A percentile compares a stretch with the other conserved stretches of the same genome.
phyloP scores from a whole-genome alignment of 2,888 invertebrate genomes.

The Dryococelus australis region DNA sequence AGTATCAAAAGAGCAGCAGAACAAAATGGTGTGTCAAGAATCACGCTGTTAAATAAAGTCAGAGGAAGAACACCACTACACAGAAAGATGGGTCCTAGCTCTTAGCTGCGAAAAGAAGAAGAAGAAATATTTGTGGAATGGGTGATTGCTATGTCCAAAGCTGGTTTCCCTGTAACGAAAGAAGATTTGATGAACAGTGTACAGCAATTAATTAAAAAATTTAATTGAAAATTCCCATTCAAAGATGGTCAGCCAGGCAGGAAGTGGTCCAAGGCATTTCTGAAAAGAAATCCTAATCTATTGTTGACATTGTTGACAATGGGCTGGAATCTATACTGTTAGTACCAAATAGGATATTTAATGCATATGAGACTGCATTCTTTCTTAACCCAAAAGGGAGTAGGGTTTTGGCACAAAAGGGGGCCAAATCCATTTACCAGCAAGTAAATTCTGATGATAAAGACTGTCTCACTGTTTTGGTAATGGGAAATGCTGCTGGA shows the following conservation, averaged over 20 bases:
- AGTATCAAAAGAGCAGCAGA: too few relatives aligned
- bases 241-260: slow-evolving; percentile 45
- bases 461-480: slow-evolving; percentile 25
- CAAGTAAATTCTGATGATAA: slow-evolving; percentile 44
- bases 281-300: slow-evolving; percentile 53
- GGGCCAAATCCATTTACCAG: slow-evolving; percentile 40
- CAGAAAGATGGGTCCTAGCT: not conserved
- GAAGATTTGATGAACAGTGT: slow-evolving; percentile 23
- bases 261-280: slow-evolving; percentile 54
- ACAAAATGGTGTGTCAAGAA: too few relatives aligned
- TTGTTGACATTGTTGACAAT: slow-evolving; percentile 49
- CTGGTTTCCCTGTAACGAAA: slow-evolving; percentile 5
- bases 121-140: not conserved
- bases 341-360: slow-evolving; percentile 52
- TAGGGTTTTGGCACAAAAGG: slow-evolving; percentile 53
- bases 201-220: not conserved
- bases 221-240: slow-evolving; percentile 33
- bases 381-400: slow-evolving; percentile 54
- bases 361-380: slow-evolving; percentile 55
- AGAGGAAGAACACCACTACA: not conserved
- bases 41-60: not conserved
- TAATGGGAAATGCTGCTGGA: slow-evolving; percentile 50
- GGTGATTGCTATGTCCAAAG: not conserved
- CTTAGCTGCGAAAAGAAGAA: not conserved
- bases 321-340: slow-evolving; percentile 48